phyloP scores from a whole-genome alignment of 2,888 invertebrate genomes.

The Protodeltote pygarga region DNA sequence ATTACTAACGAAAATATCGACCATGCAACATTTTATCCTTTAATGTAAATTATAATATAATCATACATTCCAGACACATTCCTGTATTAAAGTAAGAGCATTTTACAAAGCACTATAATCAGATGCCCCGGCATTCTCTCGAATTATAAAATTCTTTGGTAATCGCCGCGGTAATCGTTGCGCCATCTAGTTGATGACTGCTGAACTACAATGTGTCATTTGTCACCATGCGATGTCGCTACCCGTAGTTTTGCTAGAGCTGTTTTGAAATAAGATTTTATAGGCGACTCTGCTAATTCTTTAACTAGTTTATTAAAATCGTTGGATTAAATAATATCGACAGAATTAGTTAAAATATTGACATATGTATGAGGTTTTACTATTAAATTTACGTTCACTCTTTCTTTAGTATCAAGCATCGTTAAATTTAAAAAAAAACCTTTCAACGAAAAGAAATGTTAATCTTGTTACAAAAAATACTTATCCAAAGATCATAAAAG shows the following conservation, averaged over 20 bases:
- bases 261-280: background rate
- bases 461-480: too few species aligned
- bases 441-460: background rate
- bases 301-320: too few species aligned
- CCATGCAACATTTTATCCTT: slow-evolving; percentile 36
- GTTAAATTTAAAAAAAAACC: too few species aligned
- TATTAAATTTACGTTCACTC: too few species aligned
- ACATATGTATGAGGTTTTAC: too few species aligned
- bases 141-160: slow-evolving; percentile 47
- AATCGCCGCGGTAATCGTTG: slow-evolving; percentile 36
- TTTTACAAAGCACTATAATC: slow-evolving; percentile 46
- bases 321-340: too few species aligned
- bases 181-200: slow-evolving; percentile 72
- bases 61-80: slow-evolving; percentile 41
- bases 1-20: slow-evolving; percentile 21
- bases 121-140: slow-evolving; percentile 48
- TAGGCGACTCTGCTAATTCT: too few species aligned
- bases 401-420: too few species aligned
- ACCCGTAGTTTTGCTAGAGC: slow-evolving; percentile 41
- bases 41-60: slow-evolving; percentile 42
- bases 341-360: too few species aligned
- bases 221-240: slow-evolving; percentile 82
- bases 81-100: slow-evolving; percentile 44
- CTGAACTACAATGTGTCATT: slow-evolving; percentile 74
- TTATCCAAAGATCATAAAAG: too few species aligned